phyloP scores from a whole-genome alignment of 2,113 vertebrate species.

The Colossoma macropomum region DNA sequence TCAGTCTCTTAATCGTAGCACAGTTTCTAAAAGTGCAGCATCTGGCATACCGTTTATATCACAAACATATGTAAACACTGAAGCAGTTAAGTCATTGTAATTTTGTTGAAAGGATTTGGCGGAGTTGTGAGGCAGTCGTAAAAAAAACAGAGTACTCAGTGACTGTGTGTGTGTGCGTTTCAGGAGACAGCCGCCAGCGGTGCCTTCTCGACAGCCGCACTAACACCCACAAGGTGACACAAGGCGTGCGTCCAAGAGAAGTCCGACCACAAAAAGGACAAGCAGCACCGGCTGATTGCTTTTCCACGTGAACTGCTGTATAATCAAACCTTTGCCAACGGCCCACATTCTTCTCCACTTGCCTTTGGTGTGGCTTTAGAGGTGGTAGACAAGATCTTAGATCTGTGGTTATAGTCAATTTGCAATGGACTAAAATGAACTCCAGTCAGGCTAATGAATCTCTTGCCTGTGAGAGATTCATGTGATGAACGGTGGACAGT shows the following conservation, averaged over 20 bases:
- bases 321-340: background rate
- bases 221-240: conserved; percentile 19
- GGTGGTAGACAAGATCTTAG: background rate
- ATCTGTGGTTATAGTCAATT: background rate
- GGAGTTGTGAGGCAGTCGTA: background rate
- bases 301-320: conserved; percentile 50
- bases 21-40: background rate
- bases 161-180: conserved; percentile 40
- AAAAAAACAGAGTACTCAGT: background rate
- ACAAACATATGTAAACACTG: background rate
- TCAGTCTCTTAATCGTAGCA: background rate
- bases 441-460: background rate
- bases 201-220: conserved; percentile 63
- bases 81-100: background rate
- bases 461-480: background rate
- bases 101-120: background rate
- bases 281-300: conserved; percentile 8
- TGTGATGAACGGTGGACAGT: conserved; percentile 9
- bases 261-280: conserved; percentile 14
- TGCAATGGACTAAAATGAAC: conserved; percentile 9
- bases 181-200: conserved; percentile 75
- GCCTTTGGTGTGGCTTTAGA: conserved; percentile 8
- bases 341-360: background rate
- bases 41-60: background rate
- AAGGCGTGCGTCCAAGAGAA: conserved; percentile 47